Evolutionary conservation across 2,113 vertebrate species (phyloP), one percentile per base, ranked within the genome.

Genomic region (Mormyrus lacerda): DNA sequence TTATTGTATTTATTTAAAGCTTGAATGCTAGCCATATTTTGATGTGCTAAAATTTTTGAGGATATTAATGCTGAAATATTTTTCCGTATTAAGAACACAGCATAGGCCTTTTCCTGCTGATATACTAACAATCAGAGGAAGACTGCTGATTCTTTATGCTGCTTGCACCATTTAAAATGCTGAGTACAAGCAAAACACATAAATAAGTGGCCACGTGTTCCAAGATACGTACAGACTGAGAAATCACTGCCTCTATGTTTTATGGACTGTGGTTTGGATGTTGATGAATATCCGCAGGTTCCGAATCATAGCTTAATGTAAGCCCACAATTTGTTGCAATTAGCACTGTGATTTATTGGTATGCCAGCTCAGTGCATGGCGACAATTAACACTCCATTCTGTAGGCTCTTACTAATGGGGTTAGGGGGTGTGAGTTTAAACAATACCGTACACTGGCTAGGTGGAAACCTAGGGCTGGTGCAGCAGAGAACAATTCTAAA

Each of bases 231-330:
- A 92, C 91, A 91, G 93, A 93, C 92, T 91, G 91, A 93, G 94
- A 95, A 95, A 95, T 89, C 69, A 89, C 91, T 91, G 76, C 93
- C 93, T 91, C 91, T 85, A 90, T 95, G 93, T 94, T 95, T 95
- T 95, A 95, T 95, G 94, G 91, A 93, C 93, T 93, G 90, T 76
- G 86, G 92, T 95, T 92, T 92, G 94, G 94, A 94, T 95, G 94
- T 95, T 96, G 95, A 95, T 96, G 94, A 96, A 96, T 96, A 94
- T 96, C 95, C 94, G 93, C 95, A 91, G 79, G 94, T 95, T 94
- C 92, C 88, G 93, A 96, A 96, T 96, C 94, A 95, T 96, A 96
- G 95, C 95, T 95, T 96, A 95, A 95, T 95, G 95, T 96, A 95
- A 94, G 94, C 91, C 93, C 88, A 94, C 95, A 95, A 95, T 95